A percentile compares a stretch with the other conserved stretches of the same genome.
Evolutionary conservation across 2,797 vertebrate species (phyloP).

Genomic region (Falco berigora): DNA sequence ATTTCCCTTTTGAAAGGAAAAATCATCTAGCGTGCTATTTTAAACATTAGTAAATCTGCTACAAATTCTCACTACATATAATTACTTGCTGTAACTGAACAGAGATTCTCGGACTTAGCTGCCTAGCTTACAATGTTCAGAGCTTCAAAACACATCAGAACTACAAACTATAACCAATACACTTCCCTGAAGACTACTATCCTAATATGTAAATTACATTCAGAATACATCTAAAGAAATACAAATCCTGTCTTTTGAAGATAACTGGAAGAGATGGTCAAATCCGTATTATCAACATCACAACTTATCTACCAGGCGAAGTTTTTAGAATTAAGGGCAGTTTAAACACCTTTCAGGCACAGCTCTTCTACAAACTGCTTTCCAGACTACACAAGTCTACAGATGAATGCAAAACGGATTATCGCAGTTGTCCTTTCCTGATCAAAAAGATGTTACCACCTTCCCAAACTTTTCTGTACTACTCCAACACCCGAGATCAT

Average conservation of each 20-base stretch:
- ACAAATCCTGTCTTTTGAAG: neutral
- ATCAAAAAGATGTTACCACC: neutral
- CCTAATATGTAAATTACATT: neutral
- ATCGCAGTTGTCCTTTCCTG: neutral
- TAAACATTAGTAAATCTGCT: neutral
- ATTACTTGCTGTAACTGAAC: neutral
- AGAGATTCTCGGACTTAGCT: neutral
- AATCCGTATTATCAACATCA: neutral
- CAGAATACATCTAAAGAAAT: neutral
- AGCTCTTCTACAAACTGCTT: neutral
- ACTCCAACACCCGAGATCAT: neutral
- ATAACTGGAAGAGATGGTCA: neutral
- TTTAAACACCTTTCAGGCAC: neutral
- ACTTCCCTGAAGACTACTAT: neutral
- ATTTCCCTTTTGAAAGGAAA: neutral
- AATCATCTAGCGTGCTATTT: neutral
- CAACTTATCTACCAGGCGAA: neutral
- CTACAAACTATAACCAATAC: neutral
- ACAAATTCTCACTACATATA: neutral
- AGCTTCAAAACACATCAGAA: neutral
- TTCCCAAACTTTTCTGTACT: neutral
- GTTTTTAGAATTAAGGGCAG: neutral
- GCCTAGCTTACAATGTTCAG: neutral
- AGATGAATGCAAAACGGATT: neutral
- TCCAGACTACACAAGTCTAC: neutral